Percentiles rank a stretch among this genome's conserved stretches.
Evolutionary conservation across 2,113 vertebrate species (phyloP).

Genomic region (Hemiprocne comata): DNA sequence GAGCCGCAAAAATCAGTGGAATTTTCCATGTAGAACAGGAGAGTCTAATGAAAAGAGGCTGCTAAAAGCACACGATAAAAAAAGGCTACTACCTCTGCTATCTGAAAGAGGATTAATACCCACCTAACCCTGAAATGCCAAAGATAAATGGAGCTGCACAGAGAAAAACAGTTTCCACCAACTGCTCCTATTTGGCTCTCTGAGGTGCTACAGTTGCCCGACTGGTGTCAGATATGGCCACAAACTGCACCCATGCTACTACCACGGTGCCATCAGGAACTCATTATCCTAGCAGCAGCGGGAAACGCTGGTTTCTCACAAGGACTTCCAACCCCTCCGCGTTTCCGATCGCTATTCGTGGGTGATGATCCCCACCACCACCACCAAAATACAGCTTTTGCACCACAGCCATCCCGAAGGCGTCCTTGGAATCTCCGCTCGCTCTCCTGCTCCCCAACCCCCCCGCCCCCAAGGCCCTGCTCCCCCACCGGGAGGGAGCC

Average conservation of each 20-base stretch:
- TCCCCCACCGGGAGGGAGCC: too few species aligned
- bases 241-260: fast-evolving
- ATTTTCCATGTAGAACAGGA: background rate
- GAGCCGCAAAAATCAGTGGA: background rate
- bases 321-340: too few species aligned
- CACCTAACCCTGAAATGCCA: background rate
- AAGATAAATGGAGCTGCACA: background rate
- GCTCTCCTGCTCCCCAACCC: too few species aligned
- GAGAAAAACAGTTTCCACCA: background rate
- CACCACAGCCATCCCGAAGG: background rate
- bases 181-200: fast-evolving
- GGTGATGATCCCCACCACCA: background rate
- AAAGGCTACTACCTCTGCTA: background rate
- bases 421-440: background rate
- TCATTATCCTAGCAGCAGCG: fast-evolving
- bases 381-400: too few species aligned
- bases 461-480: background rate
- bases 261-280: fast-evolving
- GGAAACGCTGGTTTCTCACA: background rate
- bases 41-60: background rate
- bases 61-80: background rate
- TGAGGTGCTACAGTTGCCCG: fast-evolving
- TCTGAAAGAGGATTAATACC: background rate
- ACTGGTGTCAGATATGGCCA: fast-evolving
- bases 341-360: fast-evolving